A percentile compares a stretch with the other conserved stretches of the same genome.
Evolutionary conservation across 2,113 vertebrate species (phyloP).

Genomic region (Alethe diademata): DNA sequence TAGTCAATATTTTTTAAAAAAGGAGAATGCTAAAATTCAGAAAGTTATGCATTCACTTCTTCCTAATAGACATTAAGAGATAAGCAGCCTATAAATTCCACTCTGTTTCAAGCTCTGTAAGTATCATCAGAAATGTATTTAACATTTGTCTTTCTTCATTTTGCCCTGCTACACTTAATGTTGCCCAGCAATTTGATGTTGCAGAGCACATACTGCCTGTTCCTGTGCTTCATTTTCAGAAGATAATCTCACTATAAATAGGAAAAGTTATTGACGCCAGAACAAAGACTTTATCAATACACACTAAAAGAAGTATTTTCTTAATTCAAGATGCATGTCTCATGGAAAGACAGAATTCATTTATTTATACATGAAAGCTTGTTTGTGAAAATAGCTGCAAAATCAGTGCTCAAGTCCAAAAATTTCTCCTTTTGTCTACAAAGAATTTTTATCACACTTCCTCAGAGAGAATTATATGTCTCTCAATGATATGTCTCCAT

Average conservation of each 20-base stretch:
- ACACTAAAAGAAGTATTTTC: neutral
- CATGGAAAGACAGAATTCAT: neutral
- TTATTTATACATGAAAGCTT: neutral
- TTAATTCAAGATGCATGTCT: neutral
- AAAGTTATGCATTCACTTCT: neutral
- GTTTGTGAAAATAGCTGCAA: neutral
- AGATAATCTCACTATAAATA: neutral
- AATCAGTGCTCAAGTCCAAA: neutral
- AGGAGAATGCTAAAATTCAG: neutral
- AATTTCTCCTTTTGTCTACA: neutral
- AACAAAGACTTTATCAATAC: neutral
- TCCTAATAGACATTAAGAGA: neutral
- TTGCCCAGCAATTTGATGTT: neutral
- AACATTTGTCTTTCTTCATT: neutral
- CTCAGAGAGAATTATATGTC: neutral
- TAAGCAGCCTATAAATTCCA: neutral
- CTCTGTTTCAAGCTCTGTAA: neutral
- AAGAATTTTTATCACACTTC: neutral
- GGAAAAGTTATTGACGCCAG: neutral
- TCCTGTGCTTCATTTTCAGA: neutral
- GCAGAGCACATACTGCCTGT: neutral
- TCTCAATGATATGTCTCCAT: neutral
- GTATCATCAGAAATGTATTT: neutral
- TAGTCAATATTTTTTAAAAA: neutral
- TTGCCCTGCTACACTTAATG: neutral